Evolutionary conservation across 2,113 vertebrate genomes (phyloP).

Genomic region (Aldabrachelys gigantea): DNA sequence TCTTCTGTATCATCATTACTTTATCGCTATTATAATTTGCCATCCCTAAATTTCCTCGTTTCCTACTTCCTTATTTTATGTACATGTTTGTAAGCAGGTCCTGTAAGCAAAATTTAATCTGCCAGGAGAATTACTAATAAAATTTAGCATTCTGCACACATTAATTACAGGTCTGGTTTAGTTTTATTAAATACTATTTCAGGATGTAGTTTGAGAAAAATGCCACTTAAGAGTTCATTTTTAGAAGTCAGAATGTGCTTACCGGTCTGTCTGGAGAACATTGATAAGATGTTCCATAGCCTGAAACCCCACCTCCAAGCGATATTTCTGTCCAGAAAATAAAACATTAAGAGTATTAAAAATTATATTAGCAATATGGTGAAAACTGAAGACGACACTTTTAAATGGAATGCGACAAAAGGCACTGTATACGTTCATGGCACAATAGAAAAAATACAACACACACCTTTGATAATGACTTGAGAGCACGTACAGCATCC

Average conservation of each 20-base stretch:
- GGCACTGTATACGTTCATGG: fast-evolving
- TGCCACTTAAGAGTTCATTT: fast-evolving
- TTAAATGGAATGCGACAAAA: neutral
- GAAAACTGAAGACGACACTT: fast-evolving
- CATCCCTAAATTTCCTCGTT: fast-evolving
- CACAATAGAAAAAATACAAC: fast-evolving
- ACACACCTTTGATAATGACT: constrained; percentile 89
- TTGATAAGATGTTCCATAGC: constrained; percentile 94
- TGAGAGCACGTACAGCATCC: constrained; percentile 95
- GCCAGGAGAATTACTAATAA: fast-evolving
- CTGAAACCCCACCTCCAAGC: constrained; percentile 93
- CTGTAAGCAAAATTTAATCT: neutral
- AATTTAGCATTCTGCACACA: fast-evolving
- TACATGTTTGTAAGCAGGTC: neutral
- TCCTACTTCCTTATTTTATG: neutral
- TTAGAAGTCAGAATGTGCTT: neutral
- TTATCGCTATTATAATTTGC: neutral
- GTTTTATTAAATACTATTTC: too few species aligned
- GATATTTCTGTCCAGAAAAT: constrained; percentile 87
- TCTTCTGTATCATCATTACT: fast-evolving
- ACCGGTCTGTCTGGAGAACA: constrained; percentile 96
- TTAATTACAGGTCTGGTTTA: fast-evolving
- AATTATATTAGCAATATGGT: fast-evolving
- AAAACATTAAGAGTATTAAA: neutral
- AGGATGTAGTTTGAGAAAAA: fast-evolving